phyloP scores from a whole-genome alignment of 2,797 vertebrate genomes.

The Champsocephalus esox region DNA sequence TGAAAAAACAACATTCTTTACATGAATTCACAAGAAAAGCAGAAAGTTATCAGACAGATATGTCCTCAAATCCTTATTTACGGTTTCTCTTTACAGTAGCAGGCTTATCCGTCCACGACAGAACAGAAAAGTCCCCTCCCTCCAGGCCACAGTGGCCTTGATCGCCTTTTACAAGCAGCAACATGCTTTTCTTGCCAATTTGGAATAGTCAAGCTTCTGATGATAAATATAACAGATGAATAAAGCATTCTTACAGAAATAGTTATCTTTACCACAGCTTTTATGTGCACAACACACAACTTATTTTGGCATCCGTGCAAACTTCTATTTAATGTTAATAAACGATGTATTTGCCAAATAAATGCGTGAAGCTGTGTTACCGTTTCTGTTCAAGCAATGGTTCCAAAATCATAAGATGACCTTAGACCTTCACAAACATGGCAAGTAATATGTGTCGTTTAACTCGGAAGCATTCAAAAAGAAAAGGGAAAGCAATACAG shows the following conservation, averaged over 20 bases:
- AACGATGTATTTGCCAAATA: slow-evolving; percentile 4
- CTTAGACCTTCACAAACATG: slow-evolving; percentile 2
- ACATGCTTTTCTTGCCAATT: slow-evolving; percentile 64
- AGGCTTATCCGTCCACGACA: slow-evolving; percentile 22
- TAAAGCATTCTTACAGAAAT: slow-evolving; percentile 22
- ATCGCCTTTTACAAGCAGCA: slow-evolving; percentile 54
- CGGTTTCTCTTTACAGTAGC: slow-evolving; percentile 28
- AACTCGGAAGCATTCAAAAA: slow-evolving; percentile 4
- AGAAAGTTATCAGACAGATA: slow-evolving; percentile 15
- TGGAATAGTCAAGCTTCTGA: slow-evolving; percentile 39
- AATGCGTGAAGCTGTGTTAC: neutral
- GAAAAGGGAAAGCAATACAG: neutral
- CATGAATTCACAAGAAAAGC: slow-evolving; percentile 11
- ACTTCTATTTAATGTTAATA: slow-evolving; percentile 1
- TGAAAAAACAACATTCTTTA: neutral
- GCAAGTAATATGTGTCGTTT: slow-evolving; percentile 14
- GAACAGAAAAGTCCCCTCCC: slow-evolving; percentile 34
- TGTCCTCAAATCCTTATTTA: slow-evolving; percentile 29
- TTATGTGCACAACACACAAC: neutral
- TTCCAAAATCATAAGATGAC: slow-evolving; percentile 9
- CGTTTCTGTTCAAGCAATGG: slow-evolving; percentile 5
- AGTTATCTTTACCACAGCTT: slow-evolving; percentile 9
- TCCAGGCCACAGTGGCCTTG: slow-evolving; percentile 38
- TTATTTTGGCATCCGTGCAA: neutral
- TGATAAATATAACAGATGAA: slow-evolving; percentile 27